Conservation (phyloP, 2,888 invertebrate genomes). For the Lagria hirta region DNA sequence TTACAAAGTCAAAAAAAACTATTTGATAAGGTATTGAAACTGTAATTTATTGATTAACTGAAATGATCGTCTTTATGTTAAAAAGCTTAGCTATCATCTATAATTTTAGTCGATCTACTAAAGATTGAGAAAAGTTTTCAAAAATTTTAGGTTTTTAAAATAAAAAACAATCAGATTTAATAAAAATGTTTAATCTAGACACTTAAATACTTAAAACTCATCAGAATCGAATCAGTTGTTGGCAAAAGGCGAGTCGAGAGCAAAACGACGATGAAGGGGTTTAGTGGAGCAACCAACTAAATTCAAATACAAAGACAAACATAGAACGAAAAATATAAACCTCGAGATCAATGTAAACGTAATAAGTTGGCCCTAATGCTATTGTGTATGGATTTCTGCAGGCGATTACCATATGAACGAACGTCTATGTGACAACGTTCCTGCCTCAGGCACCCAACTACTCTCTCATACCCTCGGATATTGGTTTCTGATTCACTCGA, state of each 20-base stretch:
- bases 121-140: too few relatives aligned
- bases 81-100: too few relatives aligned
- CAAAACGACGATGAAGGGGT: constrained; percentile 12
- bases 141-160: too few relatives aligned
- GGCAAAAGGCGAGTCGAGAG: constrained; percentile 5
- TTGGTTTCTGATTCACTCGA: constrained; percentile 55
- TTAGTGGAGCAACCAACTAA: constrained; percentile 47
- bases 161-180: too few relatives aligned
- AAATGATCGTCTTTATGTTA: too few relatives aligned
- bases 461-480: constrained; percentile 51
- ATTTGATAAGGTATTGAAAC: too few relatives aligned
- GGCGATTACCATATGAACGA: constrained; percentile 56
- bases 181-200: too few relatives aligned
- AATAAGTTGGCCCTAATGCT: constrained; percentile 56
- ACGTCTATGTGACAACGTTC: constrained; percentile 44
- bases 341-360: constrained; percentile 57
- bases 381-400: constrained; percentile 55
- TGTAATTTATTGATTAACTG: too few relatives aligned
- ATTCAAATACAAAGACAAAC: constrained; percentile 56
- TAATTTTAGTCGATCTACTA: too few relatives aligned
- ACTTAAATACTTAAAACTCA: constrained; percentile 35
- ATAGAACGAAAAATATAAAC: constrained; percentile 55
- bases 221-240: constrained; percentile 38
- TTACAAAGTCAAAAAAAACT: too few relatives aligned
- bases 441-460: constrained; percentile 45